phyloP scores from a whole-genome alignment of 1,140 invertebrate genomes.

The Apocrypta bakeri region DNA sequence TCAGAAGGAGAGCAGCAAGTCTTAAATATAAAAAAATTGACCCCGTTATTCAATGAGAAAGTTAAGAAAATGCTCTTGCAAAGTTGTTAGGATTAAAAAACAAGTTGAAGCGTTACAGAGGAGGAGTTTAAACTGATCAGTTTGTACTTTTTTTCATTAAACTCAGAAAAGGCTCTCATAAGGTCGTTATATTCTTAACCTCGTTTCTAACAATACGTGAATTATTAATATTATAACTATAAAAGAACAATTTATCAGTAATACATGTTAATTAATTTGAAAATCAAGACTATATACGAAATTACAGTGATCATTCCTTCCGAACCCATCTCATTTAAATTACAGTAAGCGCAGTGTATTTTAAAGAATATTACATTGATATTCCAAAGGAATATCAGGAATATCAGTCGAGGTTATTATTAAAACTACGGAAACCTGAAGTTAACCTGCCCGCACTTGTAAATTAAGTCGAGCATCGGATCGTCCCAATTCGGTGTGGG shows the following conservation, averaged over 20 bases:
- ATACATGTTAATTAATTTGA: too few species aligned
- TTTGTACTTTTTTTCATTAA: background rate
- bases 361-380: background rate
- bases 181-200: slow-evolving; percentile 29
- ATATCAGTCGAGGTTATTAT: background rate
- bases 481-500: slow-evolving; percentile 16
- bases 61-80: slow-evolving; percentile 43
- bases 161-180: background rate
- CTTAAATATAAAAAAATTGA: slow-evolving; percentile 33
- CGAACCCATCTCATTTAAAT: background rate
- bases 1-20: slow-evolving; percentile 20
- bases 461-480: background rate
- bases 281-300: too few species aligned
- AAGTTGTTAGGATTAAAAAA: slow-evolving; percentile 27
- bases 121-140: background rate
- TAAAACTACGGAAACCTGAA: slow-evolving; percentile 13
- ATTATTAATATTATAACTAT: background rate
- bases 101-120: background rate
- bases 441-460: background rate
- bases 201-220: background rate
- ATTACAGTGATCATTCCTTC: background rate
- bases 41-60: slow-evolving; percentile 46
- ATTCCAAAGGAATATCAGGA: background rate
- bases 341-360: background rate
- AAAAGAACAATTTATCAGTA: too few species aligned